These are phyloP conservation scores for Leptosomus discolor DNA, from an alignment of 2,113 vertebrate genomes.

Conservation along the genomic window DNA sequence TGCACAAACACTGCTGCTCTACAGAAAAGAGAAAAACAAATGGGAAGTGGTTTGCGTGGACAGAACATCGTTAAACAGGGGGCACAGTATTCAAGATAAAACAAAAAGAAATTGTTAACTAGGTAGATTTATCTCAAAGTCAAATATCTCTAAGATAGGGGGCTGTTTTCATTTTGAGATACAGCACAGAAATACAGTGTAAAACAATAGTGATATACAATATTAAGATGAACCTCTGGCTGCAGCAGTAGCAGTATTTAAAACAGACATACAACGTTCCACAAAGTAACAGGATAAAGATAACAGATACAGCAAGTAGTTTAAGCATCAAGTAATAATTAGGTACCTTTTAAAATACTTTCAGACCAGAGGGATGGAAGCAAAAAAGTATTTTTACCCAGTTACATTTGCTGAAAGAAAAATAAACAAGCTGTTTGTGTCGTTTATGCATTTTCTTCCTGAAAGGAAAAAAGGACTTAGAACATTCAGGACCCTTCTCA, in stretches of 20 bases:
- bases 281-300: neutral
- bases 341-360: neutral
- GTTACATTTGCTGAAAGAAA: neutral
- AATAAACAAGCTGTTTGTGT: conserved; percentile 25
- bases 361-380: neutral
- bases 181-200: neutral
- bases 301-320: neutral
- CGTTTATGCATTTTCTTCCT: conserved; percentile 1
- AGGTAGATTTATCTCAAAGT: neutral
- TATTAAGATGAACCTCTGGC: neutral
- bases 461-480: conserved; percentile 42
- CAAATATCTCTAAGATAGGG: neutral
- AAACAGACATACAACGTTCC: fast-evolving
- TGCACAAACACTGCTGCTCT: neutral
- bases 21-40: neutral
- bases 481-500: conserved; percentile 65
- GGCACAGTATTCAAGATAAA: neutral
- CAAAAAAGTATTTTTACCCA: neutral
- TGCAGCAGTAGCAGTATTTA: neutral
- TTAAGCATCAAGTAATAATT: neutral
- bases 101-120: neutral
- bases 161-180: neutral
- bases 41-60: neutral
- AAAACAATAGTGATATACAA: neutral
- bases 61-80: neutral